Evolutionary conservation across 2,113 vertebrate species (phyloP), one percentile per base, ranked within the genome.

Genomic region (Scopus umbretta): DNA sequence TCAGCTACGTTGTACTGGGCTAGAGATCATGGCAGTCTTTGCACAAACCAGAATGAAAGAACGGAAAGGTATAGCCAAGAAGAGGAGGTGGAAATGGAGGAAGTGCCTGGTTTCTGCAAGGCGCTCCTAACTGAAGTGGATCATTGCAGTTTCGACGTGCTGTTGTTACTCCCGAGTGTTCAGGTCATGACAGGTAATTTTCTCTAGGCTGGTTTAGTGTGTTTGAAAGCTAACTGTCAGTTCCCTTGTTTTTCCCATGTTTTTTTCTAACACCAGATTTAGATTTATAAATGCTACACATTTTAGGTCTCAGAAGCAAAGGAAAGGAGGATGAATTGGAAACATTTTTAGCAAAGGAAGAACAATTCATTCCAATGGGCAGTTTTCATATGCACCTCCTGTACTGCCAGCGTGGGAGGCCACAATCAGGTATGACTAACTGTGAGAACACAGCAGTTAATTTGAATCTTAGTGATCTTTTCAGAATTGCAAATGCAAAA

Each of bases 141-240:
- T 68, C 3, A 1, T 23, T 68, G 38, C 40, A 63, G 32, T 58
- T 74, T 42, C 0, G 0, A 13, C 0, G 1, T 52, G 13, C 74
- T 86, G 21, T 61, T 59, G 9, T 63, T 55, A 56, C 7, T 42
- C 58, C 25, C 12, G 9, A 67, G 38, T 32, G 19, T 92, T 80
- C 26, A 40, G 10, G 38, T 73, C 10, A 29, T 21, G 40, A 58
- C 14, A 42, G 25, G 15, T 52, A 30, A 20, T 74, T 88, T 62
- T 72, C 38, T 65, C 16, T 49, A 50, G 42, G 50, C 13, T 18
- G 6, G 9, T 59, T 70, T 76, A 58, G 7, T 53, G 70, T 80
- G 40, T 50, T 71, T 61, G 49, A 90, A 81, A 84, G 29, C 45
- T 55, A 49, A 29, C 29, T 50, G 15, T 70, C n/a, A 50, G 5